Base-by-base conservation (phyloP, 2,113 vertebrate genomes). In the Ceuthmochares aereus region DNA sequence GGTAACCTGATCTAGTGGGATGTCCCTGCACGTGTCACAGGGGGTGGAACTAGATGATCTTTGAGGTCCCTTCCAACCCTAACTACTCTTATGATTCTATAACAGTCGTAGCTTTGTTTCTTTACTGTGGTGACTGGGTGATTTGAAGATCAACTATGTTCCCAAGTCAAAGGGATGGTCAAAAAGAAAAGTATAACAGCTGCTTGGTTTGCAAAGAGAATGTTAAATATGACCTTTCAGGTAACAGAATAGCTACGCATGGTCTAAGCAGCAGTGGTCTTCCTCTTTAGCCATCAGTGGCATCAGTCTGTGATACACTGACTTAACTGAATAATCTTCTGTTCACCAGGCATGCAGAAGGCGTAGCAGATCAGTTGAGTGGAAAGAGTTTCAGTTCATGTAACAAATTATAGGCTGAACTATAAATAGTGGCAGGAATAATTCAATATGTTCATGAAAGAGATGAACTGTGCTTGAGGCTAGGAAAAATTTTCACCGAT, bases 371-470 rank as follows among this genome's bases (percentile, higher is more conserved):
- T 89, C 83, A 81, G 68, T 79, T 90, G 86, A 86, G 89, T 76
- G 81, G 86, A 67, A 90, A 32, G 83, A 56, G 47, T 77, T 95
- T 86, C 85, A 89, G 64, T 93, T 91, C 58, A 49, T 86, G 72
- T 81, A 92, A 72, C 85, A 78, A 92, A 92, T 90, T 64, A 78
- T 21, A 86, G 68, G 14, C 51, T 80, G 91, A 69, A n/a, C 82
- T 96, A 81, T 92, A 90, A 94, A 93, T 92, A 96, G 76, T 16
- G 27, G 7, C 59, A 6, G 14, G 23, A 86, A 75, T 95, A 95
- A 95, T 92, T 88, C 92, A 78, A 21, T 90, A 54, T 62, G 73
- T 74, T 96, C 68, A 49, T 86, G 62, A 86, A 67, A 55, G 37
- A 49, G 63, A 63, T 93, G 79, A 81, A 60, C 49, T 60, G 92